Evolutionary conservation across 2,797 vertebrate genomes (phyloP).

Genomic region (Macropus fuliginosus): DNA sequence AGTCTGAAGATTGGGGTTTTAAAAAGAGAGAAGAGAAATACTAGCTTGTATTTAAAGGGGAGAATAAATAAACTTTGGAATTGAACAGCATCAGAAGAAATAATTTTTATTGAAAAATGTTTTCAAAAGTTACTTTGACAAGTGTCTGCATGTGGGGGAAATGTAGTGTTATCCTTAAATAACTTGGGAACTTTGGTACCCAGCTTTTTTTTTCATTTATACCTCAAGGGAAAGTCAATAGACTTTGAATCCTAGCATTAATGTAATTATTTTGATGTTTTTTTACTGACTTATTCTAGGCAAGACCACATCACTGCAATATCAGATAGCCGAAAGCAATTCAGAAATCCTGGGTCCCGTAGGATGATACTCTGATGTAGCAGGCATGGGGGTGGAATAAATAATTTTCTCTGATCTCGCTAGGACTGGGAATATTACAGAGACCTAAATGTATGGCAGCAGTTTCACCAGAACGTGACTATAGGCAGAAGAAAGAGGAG

Average conservation of each 20-base stretch:
- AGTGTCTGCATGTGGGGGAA: constrained; percentile 45
- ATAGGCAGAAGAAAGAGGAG: constrained; percentile 66
- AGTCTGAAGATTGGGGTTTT: constrained; percentile 66
- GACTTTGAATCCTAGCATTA: constrained; percentile 87
- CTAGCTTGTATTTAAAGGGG: constrained; percentile 75
- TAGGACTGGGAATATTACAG: constrained; percentile 83
- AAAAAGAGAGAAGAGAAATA: constrained; percentile 54
- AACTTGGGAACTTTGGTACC: constrained; percentile 84
- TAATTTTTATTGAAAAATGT: constrained; percentile 75
- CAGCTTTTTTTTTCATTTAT: constrained; percentile 84
- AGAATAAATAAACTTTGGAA: constrained; percentile 67
- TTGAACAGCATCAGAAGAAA: constrained; percentile 71
- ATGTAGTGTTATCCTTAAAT: constrained; percentile 83
- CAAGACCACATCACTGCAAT: constrained; percentile 83
- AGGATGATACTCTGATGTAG: constrained; percentile 85
- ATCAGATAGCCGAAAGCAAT: constrained; percentile 88
- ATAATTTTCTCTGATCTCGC: constrained; percentile 88
- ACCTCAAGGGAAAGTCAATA: constrained; percentile 89
- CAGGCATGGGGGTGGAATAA: constrained; percentile 86
- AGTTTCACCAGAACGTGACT: constrained; percentile 77
- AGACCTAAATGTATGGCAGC: constrained; percentile 77
- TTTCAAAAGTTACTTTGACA: constrained; percentile 83
- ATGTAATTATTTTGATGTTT: constrained; percentile 87
- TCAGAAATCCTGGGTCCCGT: constrained; percentile 84
- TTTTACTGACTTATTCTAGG: constrained; percentile 76